These are phyloP conservation scores for Oxyscelio sp. DNA, from an alignment of 2,888 invertebrate genomes.

Conservation along the genomic window DNA sequence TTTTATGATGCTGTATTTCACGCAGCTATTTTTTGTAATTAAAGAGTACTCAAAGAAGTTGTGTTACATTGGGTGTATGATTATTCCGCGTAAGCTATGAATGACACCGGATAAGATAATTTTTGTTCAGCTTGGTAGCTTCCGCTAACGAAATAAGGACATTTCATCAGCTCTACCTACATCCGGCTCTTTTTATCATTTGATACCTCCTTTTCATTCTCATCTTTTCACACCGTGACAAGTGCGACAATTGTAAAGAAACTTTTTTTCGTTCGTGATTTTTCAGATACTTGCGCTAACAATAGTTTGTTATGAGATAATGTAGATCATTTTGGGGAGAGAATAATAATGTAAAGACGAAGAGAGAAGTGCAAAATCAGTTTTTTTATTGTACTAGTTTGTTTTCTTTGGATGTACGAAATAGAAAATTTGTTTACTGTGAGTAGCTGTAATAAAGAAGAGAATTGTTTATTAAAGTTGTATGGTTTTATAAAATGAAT, in stretches of 20 bases:
- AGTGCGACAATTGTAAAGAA: background rate
- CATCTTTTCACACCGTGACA: constrained; percentile 35
- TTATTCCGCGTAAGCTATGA: constrained; percentile 4
- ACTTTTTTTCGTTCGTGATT: background rate
- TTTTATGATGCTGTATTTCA: too few relatives aligned
- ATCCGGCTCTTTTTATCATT: constrained; percentile 71
- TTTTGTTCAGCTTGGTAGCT: constrained; percentile 76
- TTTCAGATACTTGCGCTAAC: too few relatives aligned
- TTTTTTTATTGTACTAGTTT: too few relatives aligned
- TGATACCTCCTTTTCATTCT: constrained; percentile 46
- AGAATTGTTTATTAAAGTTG: too few relatives aligned
- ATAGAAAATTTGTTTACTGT: too few relatives aligned
- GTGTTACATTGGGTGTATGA: background rate
- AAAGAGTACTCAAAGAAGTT: background rate
- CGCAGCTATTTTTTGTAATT: too few relatives aligned
- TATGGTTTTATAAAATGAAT: too few relatives aligned
- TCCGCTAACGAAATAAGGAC: constrained; percentile 73
- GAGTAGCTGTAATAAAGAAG: too few relatives aligned
- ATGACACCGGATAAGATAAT: constrained; percentile 73
- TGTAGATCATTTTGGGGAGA: background rate
- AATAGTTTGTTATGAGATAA: background rate
- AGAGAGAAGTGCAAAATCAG: too few relatives aligned
- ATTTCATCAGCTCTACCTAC: constrained; percentile 59
- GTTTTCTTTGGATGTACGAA: too few relatives aligned
- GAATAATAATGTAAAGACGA: too few relatives aligned